phyloP scores from a whole-genome alignment of 1,140 invertebrate species.

The Melitaea cinxia region DNA sequence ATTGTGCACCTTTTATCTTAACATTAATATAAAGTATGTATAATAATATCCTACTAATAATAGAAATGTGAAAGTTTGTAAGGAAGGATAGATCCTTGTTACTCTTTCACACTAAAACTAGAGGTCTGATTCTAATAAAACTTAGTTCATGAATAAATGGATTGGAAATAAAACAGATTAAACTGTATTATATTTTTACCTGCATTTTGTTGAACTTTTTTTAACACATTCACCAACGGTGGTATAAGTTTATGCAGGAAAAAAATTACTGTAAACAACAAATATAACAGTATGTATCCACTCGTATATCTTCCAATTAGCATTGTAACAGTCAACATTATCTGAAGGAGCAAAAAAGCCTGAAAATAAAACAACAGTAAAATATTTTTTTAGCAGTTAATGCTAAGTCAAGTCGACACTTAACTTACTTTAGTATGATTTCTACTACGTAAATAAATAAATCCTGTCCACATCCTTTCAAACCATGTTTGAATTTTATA shows the following conservation, averaged over 20 bases:
- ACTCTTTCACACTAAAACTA: too few species aligned
- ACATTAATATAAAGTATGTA: too few species aligned
- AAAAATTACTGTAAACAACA: constrained; percentile 52
- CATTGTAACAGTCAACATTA: constrained; percentile 55
- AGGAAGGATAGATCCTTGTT: too few species aligned
- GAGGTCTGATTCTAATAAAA: too few species aligned
- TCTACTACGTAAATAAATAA: constrained; percentile 59
- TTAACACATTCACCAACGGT: constrained; percentile 48
- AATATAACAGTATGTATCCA: constrained; percentile 64
- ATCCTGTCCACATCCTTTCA: constrained; percentile 48
- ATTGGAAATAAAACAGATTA: too few species aligned
- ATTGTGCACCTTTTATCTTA: too few species aligned
- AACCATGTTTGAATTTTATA: constrained; percentile 47
- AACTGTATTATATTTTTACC: constrained; percentile 54
- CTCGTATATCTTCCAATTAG: constrained; percentile 61
- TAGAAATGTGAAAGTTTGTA: too few species aligned
- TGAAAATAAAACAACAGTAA: constrained; percentile 43
- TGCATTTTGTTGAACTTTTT: constrained; percentile 65
- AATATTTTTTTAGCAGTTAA: background rate
- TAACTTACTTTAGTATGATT: constrained; percentile 72
- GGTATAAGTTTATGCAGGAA: constrained; percentile 56
- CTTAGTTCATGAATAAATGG: too few species aligned
- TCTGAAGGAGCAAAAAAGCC: constrained; percentile 69
- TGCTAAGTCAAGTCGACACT: background rate
- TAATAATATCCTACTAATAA: too few species aligned